Evolutionary conservation across 2,797 vertebrate genomes (phyloP), one percentile per base, ranked within the genome.

Genomic region (Neosilurus mollespiculum): DNA sequence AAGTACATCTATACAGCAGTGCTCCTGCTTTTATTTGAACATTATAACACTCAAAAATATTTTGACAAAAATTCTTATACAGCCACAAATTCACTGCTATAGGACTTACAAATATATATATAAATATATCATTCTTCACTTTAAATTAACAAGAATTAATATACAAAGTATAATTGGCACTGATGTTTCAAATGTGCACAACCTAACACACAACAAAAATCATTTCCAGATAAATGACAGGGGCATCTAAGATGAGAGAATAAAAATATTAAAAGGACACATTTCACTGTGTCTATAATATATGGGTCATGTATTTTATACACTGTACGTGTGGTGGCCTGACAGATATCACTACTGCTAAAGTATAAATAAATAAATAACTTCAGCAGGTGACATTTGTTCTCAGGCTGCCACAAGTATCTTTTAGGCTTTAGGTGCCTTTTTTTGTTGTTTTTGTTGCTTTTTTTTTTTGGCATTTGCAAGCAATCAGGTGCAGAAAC

Each of bases 201-300:
- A 51, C 16, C 70, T 30, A 49, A 81, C 53, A 83, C 53, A 87
- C 59, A 80, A 70, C 77, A 85, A 64, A 88, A 12, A n/a, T 49
- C 3, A 9, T 26, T 72, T 24, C n/a, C 49, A 72, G 49, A 26
- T 72, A 12, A 53, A 72, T 86, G 83, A 84, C 22, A 73, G 72
- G 64, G 83, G 87, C 81, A 81, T 67, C 84, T 86, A 78, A 80
- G 85, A 87, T 86, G 84, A 83, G 54, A 11, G 49, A 83, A 56
- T 51, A 72, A 81, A 89, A 76, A 86, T 61, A 82, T 72, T 56
- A 78, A 80, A 85, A 77, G 69, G 62, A 79, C 81, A 85, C 81
- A 88, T 81, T 87, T n/a, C 18, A 76, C 22, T 26, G 3, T 64
- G 43, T 71, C 8, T 9, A 34, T 30, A 64, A 56, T 65, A 49